These are phyloP conservation scores for Thalpophila matura DNA, from an alignment of 2,888 invertebrate species.

Conservation along the genomic window DNA sequence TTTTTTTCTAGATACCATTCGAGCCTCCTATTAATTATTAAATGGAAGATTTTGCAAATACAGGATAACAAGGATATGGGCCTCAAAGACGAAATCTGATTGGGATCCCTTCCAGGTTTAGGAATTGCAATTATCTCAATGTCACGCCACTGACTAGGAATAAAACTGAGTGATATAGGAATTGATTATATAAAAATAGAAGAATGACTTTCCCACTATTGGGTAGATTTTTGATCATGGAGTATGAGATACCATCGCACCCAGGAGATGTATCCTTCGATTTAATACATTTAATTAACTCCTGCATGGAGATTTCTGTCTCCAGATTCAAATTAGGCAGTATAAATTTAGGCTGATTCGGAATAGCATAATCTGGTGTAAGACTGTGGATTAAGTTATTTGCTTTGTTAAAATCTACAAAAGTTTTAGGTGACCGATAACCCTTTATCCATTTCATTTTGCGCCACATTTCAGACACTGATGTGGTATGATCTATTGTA, in stretches of 20 bases:
- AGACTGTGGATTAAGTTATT: not conserved
- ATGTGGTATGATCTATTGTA: not conserved
- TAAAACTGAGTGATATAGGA: too few species aligned
- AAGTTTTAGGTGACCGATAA: not conserved
- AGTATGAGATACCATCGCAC: not conserved
- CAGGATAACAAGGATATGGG: not conserved
- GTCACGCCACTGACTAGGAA: not conserved
- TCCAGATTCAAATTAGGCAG: not conserved
- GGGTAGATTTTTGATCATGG: not conserved
- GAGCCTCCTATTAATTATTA: not conserved
- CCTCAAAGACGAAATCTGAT: not conserved
- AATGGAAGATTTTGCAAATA: not conserved
- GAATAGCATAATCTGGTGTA: not conserved
- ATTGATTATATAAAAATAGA: not conserved
- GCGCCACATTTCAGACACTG: not conserved
- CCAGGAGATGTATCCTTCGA: not conserved
- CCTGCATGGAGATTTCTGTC: not conserved
- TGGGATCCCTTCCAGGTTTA: not conserved
- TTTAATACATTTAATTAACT: not conserved
- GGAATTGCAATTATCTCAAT: not conserved
- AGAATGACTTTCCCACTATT: not conserved
- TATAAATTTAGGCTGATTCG: not conserved
- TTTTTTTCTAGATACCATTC: not conserved
- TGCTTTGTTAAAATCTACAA: not conserved
- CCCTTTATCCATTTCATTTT: not conserved